Percentiles rank a stretch among this genome's conserved stretches.
phyloP scores from a whole-genome alignment of 64 coral and sea anemone genomes.

The Platygyra sinensis region DNA sequence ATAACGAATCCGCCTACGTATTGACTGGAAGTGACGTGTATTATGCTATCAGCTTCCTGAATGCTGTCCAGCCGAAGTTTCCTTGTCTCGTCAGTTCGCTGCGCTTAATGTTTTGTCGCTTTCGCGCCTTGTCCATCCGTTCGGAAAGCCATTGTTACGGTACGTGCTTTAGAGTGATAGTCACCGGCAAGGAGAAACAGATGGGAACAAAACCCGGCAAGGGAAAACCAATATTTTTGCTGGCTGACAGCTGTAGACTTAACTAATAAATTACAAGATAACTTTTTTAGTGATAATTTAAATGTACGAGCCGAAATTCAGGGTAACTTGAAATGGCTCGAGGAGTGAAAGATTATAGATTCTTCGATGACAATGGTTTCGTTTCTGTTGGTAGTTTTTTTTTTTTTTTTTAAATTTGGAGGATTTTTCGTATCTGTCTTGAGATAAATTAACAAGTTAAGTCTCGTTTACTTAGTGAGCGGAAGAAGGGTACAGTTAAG shows the following conservation, averaged over 20 bases:
- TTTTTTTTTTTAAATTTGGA: not conserved
- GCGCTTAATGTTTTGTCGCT: not conserved
- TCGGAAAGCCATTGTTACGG: not conserved
- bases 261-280: not conserved
- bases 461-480: not conserved
- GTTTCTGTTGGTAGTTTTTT: not conserved
- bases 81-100: too few species aligned
- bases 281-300: not conserved
- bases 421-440: not conserved
- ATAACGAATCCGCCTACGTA: constrained; percentile 1
- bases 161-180: not conserved
- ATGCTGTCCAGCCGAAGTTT: not conserved
- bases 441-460: constrained; percentile 11
- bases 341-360: not conserved
- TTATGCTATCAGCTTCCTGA: constrained; percentile 12
- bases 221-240: not conserved
- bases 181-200: not conserved
- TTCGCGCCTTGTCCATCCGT: not conserved
- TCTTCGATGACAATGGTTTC: not conserved
- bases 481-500: constrained; percentile 2
- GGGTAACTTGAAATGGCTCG: not conserved
- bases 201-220: not conserved
- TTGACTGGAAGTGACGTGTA: constrained; percentile 38
- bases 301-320: not conserved
- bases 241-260: not conserved